These are phyloP conservation scores for Diadromus collaris DNA, from an alignment of 2,888 invertebrate genomes.

Conservation along the genomic window DNA sequence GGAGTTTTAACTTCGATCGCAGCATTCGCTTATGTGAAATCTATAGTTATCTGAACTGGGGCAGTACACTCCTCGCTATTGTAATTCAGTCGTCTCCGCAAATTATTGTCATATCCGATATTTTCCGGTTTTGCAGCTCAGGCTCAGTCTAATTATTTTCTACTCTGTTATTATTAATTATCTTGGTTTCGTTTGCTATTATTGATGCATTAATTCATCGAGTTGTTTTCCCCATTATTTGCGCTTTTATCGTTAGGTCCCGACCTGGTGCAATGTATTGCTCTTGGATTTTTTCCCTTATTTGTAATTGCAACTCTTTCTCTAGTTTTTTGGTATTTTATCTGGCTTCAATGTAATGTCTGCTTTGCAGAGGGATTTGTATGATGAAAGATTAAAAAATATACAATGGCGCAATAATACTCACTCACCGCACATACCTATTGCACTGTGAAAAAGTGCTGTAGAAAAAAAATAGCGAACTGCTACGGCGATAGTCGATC, in stretches of 20 bases:
- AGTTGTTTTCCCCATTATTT: background rate
- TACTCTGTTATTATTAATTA: too few relatives aligned
- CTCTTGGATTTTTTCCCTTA: background rate
- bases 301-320: background rate
- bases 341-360: background rate
- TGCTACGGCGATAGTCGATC: constrained; percentile 34
- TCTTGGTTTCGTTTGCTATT: too few relatives aligned
- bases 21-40: background rate
- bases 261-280: background rate
- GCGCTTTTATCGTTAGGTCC: background rate
- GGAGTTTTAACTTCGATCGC: background rate
- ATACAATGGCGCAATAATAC: background rate
- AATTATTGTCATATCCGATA: background rate
- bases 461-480: constrained; percentile 14
- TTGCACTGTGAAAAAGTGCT: constrained; percentile 27
- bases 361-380: background rate
- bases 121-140: background rate
- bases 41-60: background rate
- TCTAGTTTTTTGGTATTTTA: background rate
- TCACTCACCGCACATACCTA: background rate
- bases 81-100: background rate
- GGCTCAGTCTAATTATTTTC: too few relatives aligned
- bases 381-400: background rate
- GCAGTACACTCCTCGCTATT: background rate
- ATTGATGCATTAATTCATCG: too few relatives aligned